phyloP scores from a whole-genome alignment of 1,140 invertebrate species.

The Calephelis nemesis region DNA sequence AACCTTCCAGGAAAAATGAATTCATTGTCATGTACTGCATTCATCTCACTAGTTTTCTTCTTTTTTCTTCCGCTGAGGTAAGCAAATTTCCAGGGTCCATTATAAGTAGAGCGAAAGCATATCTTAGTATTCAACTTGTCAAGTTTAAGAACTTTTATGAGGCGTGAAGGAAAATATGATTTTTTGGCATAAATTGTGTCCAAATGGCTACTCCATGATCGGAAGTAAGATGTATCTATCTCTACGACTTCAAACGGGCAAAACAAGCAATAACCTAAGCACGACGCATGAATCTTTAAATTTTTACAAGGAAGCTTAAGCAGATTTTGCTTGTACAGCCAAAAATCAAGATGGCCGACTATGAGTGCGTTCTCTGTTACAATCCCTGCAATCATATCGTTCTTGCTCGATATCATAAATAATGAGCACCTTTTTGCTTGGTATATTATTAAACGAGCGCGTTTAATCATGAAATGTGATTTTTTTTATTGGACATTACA shows the following conservation, averaged over 20 bases:
- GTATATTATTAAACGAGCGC: too few relatives aligned
- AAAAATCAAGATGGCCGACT: neutral
- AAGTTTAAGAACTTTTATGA: conserved; percentile 6
- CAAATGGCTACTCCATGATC: conserved; percentile 25
- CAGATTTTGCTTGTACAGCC: neutral
- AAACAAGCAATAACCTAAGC: too few relatives aligned
- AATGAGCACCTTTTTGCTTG: too few relatives aligned
- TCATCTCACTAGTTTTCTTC: neutral
- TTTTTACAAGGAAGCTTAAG: conserved; percentile 7
- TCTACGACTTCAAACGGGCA: conserved; percentile 21
- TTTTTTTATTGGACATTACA: too few relatives aligned
- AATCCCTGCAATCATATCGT: too few relatives aligned
- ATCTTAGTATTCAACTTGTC: neutral
- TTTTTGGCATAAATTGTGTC: conserved; percentile 22
- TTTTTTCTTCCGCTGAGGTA: conserved; percentile 5
- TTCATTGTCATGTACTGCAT: conserved; percentile 13
- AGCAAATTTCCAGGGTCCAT: conserved; percentile 10
- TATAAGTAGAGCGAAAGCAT: conserved; percentile 17
- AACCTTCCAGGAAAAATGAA: conserved; percentile 18
- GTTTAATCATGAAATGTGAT: too few relatives aligned
- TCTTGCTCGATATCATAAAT: too few relatives aligned
- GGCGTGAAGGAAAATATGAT: conserved; percentile 20
- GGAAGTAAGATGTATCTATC: conserved; percentile 20
- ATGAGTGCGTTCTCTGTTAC: too few relatives aligned
- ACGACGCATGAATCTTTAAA: neutral